phyloP scores from a whole-genome alignment of 2,888 invertebrate species.

The Drosophila limbata region DNA sequence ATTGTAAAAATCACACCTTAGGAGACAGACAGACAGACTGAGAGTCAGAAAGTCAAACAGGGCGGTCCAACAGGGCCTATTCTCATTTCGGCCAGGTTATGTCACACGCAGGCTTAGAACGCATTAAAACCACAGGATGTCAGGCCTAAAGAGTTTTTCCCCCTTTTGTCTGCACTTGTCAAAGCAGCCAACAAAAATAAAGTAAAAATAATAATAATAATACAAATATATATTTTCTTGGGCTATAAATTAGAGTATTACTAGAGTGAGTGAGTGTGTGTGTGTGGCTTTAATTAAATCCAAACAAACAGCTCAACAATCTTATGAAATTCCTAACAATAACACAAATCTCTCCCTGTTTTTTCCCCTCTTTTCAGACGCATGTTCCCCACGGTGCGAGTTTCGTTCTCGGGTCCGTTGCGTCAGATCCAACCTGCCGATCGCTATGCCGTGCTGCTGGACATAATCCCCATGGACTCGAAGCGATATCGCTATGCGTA shows the following conservation, averaged over 20 bases:
- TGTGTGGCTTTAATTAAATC: constrained; percentile 55
- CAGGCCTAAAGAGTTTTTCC: constrained; percentile 60
- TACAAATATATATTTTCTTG: constrained; percentile 34
- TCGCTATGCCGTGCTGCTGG: constrained; percentile 96
- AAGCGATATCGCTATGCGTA: constrained; percentile 99
- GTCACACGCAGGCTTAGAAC: constrained; percentile 75
- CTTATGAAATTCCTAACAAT: constrained; percentile 38
- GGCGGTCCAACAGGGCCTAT: constrained; percentile 72
- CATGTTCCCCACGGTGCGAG: constrained; percentile 98
- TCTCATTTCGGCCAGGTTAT: constrained; percentile 61
- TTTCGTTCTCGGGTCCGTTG: constrained; percentile 92
- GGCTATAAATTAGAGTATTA: constrained; percentile 67
- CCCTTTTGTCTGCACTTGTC: constrained; percentile 70
- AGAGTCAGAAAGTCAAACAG: constrained; percentile 63
- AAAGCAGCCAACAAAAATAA: constrained; percentile 36
- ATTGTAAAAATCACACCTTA: constrained; percentile 83
- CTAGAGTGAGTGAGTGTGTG: constrained; percentile 20
- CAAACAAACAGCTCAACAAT: constrained; percentile 30
- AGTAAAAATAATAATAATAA: constrained; percentile 9
- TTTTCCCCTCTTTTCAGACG: constrained; percentile 88
- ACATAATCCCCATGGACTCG: constrained; percentile 98
- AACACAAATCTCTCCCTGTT: constrained; percentile 13
- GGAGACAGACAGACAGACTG: constrained; percentile 31
- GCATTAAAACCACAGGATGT: constrained; percentile 81
- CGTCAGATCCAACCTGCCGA: constrained; percentile 90